These are phyloP conservation scores for Conistra vaccinii DNA, from an alignment of 2,888 invertebrate species.

Conservation along the genomic window DNA sequence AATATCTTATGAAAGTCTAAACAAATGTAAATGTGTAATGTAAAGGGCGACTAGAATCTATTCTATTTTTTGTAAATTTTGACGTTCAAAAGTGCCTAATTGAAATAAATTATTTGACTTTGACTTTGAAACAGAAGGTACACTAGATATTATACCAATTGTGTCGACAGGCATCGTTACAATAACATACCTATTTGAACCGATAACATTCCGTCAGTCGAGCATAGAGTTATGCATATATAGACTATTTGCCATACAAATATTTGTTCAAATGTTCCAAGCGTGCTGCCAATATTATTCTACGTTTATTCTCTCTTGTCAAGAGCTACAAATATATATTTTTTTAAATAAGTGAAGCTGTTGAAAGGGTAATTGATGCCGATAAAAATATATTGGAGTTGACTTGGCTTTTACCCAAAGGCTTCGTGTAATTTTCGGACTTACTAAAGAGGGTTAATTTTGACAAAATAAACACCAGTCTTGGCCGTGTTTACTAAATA, in stretches of 20 bases:
- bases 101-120: too few relatives aligned
- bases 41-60: too few relatives aligned
- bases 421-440: neutral
- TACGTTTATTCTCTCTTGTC: conserved; percentile 4
- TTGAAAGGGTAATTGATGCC: neutral
- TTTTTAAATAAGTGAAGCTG: conserved; percentile 2
- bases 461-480: conserved; percentile 15
- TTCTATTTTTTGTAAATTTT: too few relatives aligned
- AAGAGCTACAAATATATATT: neutral
- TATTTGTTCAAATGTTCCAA: conserved; percentile 14
- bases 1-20: too few relatives aligned
- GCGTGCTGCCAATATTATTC: conserved; percentile 16
- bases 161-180: conserved; percentile 21
- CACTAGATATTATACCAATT: conserved; percentile 17
- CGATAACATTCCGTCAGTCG: conserved; percentile 21
- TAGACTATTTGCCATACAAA: conserved; percentile 23
- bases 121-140: conserved; percentile 7
- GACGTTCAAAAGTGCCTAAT: too few relatives aligned
- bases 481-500: conserved; percentile 17
- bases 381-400: conserved; percentile 17
- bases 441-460: conserved; percentile 24
- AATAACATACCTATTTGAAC: conserved; percentile 46
- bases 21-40: too few relatives aligned
- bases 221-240: conserved; percentile 30
- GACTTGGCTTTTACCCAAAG: neutral